These are phyloP conservation scores for Ellobius talpinus DNA, from an alignment of 2,113 vertebrate species.

Conservation along the genomic window DNA sequence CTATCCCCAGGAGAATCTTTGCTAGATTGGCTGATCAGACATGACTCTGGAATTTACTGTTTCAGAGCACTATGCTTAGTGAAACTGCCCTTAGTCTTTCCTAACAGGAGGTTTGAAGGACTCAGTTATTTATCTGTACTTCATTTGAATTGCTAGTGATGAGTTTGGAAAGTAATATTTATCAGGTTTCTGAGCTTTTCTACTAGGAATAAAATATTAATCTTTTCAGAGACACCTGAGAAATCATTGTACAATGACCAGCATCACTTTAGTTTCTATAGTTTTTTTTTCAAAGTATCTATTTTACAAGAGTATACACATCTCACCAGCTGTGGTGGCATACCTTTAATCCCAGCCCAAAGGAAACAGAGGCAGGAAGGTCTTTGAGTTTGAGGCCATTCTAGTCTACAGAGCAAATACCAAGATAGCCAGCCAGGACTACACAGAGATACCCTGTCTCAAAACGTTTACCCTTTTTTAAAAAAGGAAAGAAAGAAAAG, in stretches of 20 bases:
- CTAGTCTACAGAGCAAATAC: neutral
- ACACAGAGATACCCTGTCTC: neutral
- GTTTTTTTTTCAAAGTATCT: constrained; percentile 10
- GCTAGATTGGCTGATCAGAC: neutral
- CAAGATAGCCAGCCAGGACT: neutral
- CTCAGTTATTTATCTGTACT: neutral
- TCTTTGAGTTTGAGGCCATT: neutral
- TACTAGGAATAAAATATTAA: neutral
- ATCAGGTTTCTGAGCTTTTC: constrained; percentile 35
- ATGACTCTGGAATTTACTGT: neutral
- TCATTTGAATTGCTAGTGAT: constrained; percentile 28
- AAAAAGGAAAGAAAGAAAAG: neutral
- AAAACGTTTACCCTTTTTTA: too few relatives aligned
- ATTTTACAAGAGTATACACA: neutral
- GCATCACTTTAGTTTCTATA: neutral
- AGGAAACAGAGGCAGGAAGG: neutral
- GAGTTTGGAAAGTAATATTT: constrained; percentile 15
- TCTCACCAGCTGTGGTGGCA: neutral
- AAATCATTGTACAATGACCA: neutral
- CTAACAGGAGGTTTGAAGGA: neutral
- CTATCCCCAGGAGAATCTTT: constrained; percentile 23
- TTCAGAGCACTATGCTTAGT: constrained; percentile 4
- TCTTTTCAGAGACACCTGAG: constrained; percentile 1
- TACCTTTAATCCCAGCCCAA: neutral
- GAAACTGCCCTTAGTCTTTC: neutral